A percentile compares a stretch with the other conserved stretches of the same genome.
These are phyloP conservation scores for Epirrita christyi DNA, from an alignment of 2,888 invertebrate species.

Conservation along the genomic window DNA sequence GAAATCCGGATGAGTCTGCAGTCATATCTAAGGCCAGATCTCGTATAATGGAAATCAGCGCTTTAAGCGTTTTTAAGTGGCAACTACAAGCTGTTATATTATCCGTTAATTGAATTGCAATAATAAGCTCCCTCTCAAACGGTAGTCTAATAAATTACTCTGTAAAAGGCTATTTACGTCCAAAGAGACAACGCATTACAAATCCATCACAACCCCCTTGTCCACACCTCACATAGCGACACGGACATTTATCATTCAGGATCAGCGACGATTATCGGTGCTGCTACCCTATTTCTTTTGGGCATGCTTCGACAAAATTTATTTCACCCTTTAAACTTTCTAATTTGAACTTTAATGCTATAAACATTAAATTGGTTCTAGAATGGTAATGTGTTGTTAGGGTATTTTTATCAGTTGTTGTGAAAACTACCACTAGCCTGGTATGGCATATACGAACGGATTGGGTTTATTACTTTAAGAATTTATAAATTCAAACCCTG, in stretches of 20 bases:
- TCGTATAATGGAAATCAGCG: too few species aligned
- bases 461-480: background rate
- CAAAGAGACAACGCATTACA: slow-evolving; percentile 34
- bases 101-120: slow-evolving; percentile 3
- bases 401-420: slow-evolving; percentile 16
- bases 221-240: slow-evolving; percentile 42
- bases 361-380: background rate
- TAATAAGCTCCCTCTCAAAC: slow-evolving; percentile 5
- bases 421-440: slow-evolving; percentile 18
- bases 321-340: slow-evolving; percentile 2
- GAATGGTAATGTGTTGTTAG: background rate
- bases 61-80: background rate
- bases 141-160: slow-evolving; percentile 29
- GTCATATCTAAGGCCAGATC: too few species aligned
- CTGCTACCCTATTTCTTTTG: slow-evolving; percentile 61
- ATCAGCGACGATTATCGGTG: slow-evolving; percentile 66
- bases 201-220: slow-evolving; percentile 43
- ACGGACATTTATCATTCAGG: slow-evolving; percentile 69
- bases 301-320: slow-evolving; percentile 36
- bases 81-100: background rate
- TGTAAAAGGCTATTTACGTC: slow-evolving; percentile 34
- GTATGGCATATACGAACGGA: background rate
- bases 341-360: background rate
- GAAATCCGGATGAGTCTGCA: too few species aligned
- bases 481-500: slow-evolving; percentile 13